These are phyloP conservation scores for Orussus abietinus DNA, from an alignment of 1,140 invertebrate genomes.

Conservation along the genomic window DNA sequence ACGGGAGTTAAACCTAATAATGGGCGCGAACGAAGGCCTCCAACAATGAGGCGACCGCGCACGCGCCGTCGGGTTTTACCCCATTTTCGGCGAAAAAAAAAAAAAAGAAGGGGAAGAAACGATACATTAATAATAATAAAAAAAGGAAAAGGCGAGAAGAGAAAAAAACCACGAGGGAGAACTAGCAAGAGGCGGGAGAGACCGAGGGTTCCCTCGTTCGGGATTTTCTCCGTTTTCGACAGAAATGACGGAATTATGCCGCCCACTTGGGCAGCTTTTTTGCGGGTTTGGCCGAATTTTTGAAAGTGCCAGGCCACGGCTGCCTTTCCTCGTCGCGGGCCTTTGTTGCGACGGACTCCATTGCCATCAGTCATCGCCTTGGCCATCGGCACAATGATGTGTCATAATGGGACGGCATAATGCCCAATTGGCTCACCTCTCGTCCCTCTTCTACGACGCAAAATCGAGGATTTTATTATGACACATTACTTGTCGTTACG, in stretches of 20 bases:
- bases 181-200: not conserved
- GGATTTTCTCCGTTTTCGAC: conserved; percentile 34
- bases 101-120: conserved; percentile 15
- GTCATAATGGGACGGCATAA: conserved; percentile 42
- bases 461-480: conserved; percentile 52
- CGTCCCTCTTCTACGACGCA: conserved; percentile 26
- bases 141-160: conserved; percentile 17
- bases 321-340: conserved; percentile 29
- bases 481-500: conserved; percentile 46
- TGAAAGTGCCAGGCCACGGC: conserved; percentile 36
- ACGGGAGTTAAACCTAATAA: too few species aligned
- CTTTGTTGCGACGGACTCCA: conserved; percentile 35
- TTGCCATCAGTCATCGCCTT: conserved; percentile 50
- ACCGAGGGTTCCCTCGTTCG: not conserved
- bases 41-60: conserved; percentile 33
- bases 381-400: conserved; percentile 39
- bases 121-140: conserved; percentile 3
- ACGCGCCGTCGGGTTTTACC: conserved; percentile 29
- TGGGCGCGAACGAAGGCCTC: conserved; percentile 27
- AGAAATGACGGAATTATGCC: conserved; percentile 44
- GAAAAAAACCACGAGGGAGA: conserved; percentile 19
- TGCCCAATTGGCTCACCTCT: conserved; percentile 25
- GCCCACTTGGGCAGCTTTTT: conserved; percentile 36
- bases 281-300: conserved; percentile 23
- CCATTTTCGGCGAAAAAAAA: conserved; percentile 28